Percentiles rank a stretch among this genome's conserved stretches.
phyloP scores from a whole-genome alignment of 2,797 vertebrate species.

The Chiloscyllium punctatum region DNA sequence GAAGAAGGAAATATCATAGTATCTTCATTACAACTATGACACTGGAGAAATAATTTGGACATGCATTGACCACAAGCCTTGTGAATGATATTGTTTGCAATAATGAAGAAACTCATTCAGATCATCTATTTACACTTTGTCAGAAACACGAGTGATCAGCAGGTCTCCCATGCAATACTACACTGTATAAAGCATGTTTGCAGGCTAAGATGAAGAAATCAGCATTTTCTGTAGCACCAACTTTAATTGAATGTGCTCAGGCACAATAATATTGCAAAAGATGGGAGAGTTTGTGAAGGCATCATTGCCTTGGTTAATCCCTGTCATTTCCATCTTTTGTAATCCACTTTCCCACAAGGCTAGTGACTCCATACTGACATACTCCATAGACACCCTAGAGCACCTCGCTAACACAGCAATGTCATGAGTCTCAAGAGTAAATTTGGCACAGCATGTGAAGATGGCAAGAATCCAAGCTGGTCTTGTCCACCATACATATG shows the following conservation, averaged over 20 bases:
- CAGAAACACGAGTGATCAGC: not conserved
- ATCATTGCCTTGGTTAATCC: not conserved
- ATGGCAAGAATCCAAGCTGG: not conserved
- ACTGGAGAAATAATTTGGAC: not conserved
- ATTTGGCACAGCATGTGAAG: not conserved
- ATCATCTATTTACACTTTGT: not conserved
- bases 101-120: not conserved
- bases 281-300: not conserved
- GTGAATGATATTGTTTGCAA: not conserved
- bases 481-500: not conserved
- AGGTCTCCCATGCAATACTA: not conserved
- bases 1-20: not conserved
- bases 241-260: not conserved
- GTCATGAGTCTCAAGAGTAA: not conserved
- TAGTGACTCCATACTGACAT: not conserved
- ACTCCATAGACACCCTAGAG: not conserved
- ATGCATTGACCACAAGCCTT: not conserved
- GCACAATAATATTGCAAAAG: not conserved
- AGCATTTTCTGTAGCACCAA: not conserved
- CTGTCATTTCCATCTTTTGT: not conserved
- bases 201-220: not conserved
- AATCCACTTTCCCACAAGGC: not conserved
- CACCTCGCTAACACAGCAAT: not conserved
- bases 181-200: not conserved
- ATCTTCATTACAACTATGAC: not conserved